These are phyloP conservation scores for Enteromius mattozi DNA, from an alignment of 2,797 vertebrate genomes.

Conservation along the genomic window DNA sequence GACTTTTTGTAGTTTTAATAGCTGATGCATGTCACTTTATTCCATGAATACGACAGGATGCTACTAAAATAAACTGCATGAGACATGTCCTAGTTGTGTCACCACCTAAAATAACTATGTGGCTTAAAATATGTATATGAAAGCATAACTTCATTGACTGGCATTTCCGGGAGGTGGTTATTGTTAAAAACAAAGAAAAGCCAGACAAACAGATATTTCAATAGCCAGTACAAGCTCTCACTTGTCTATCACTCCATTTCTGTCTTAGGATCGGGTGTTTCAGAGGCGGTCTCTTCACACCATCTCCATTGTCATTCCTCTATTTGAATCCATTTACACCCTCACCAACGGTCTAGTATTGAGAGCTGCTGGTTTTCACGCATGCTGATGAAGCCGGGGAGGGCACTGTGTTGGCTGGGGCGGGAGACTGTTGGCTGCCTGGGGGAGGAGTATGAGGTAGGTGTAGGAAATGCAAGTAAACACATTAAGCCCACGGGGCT, in stretches of 20 bases:
- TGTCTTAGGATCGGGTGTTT: conserved; percentile 26
- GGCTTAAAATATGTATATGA: conserved; percentile 19
- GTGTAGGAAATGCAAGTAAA: conserved; percentile 54
- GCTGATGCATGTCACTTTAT: neutral
- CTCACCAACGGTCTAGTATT: conserved; percentile 36
- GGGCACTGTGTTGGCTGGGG: conserved; percentile 50
- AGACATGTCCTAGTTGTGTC: conserved; percentile 37
- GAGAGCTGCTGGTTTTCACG: conserved; percentile 58
- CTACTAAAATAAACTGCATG: conserved; percentile 23
- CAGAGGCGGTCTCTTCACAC: conserved; percentile 51
- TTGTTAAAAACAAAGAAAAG: conserved; percentile 12
- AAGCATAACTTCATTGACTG: neutral
- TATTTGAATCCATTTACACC: conserved; percentile 57
- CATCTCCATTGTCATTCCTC: conserved; percentile 55
- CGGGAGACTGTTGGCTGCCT: conserved; percentile 47
- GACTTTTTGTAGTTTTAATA: neutral
- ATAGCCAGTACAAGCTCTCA: neutral
- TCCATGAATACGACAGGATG: neutral
- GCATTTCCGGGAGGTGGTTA: neutral
- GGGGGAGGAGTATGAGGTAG: conserved; percentile 38
- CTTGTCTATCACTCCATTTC: conserved; percentile 34
- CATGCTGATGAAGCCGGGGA: conserved; percentile 56
- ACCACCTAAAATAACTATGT: conserved; percentile 9
- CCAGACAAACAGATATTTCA: neutral
- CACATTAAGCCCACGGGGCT: conserved; percentile 51